Evolutionary conservation across 2,888 invertebrate species (phyloP), one percentile per base, ranked within the genome.

Genomic region (Mesochorus sp.): DNA sequence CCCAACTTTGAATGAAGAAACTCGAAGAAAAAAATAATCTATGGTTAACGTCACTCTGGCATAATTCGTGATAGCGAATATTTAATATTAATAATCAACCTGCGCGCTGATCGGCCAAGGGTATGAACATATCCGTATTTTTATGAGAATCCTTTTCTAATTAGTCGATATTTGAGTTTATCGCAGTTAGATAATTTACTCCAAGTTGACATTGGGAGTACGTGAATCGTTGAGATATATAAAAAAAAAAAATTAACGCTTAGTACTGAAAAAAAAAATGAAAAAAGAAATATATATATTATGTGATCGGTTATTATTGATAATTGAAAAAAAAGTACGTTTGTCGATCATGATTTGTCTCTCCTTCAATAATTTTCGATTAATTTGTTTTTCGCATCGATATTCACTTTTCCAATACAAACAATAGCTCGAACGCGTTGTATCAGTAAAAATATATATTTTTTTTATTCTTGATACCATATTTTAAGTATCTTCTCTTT

Each of bases 51-150:
- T 42, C 34, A 42, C 42, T 73, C 37, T 26, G 70, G 74, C n/a
- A n/a, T 74, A 78, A 21, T 74, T 74, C 53, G 72, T 71, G 70
- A 75, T 76, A 44, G 61, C 76, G 62, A 79, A 80, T 76, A 67
- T 62, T 59, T 73, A 67, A 76, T 76, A 71, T 71, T 73, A 70
- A 78, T 68, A 80, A 72, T 55, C 53, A 72, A 71, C 81, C 62
- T 74, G 64, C 28, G 74, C 44, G 68, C 68, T 64, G 51, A 66
- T 70, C 47, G 19, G 62, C 64, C 57, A 64, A 73, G 47, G 72
- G 71, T 59, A 72, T 67, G 74, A 83, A 86, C 85, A 87, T 88
- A 88, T 88, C 86, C 85, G 85, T 88, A 88, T 88, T 88, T 88
- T 88, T 83, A 86, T 86, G 86, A 85, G 79, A 79, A 85, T 87